Percentiles rank a stretch among this genome's conserved stretches.
Conservation (phyloP, 2,113 vertebrate genomes). For the Pandion haliaetus region DNA sequence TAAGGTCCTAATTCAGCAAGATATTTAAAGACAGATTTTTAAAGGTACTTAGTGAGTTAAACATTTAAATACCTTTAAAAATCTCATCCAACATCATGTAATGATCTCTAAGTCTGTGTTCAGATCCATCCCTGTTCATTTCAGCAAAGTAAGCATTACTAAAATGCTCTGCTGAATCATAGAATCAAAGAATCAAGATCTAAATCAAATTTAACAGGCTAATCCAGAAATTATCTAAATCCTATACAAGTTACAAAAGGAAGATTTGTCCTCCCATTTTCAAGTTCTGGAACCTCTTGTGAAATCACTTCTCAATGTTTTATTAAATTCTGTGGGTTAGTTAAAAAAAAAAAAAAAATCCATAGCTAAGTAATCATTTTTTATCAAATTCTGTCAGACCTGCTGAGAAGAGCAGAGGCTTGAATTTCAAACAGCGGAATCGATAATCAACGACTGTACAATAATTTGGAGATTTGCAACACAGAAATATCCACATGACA, state of each 20-base stretch:
- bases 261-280: not conserved
- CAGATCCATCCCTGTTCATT: not conserved
- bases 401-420: not conserved
- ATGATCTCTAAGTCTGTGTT: not conserved
- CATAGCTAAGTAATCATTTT: not conserved
- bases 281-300: not conserved
- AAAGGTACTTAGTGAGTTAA: slow-evolving; percentile 3
- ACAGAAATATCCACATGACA: not conserved
- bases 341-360: not conserved
- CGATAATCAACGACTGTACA: not conserved
- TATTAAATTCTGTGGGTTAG: not conserved
- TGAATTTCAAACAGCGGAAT: slow-evolving; percentile 10
- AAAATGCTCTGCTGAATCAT: not conserved
- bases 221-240: slow-evolving; percentile 29
- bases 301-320: not conserved
- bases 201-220: slow-evolving; percentile 2
- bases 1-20: not conserved
- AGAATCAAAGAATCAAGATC: not conserved
- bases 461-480: not conserved
- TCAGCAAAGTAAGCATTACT: not conserved
- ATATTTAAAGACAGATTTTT: slow-evolving; percentile 23
- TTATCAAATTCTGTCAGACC: not conserved
- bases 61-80: slow-evolving; percentile 18
- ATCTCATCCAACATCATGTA: not conserved
- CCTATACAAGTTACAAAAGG: not conserved